These are phyloP conservation scores for Ophraella communa DNA, from an alignment of 2,888 invertebrate species.

Conservation along the genomic window DNA sequence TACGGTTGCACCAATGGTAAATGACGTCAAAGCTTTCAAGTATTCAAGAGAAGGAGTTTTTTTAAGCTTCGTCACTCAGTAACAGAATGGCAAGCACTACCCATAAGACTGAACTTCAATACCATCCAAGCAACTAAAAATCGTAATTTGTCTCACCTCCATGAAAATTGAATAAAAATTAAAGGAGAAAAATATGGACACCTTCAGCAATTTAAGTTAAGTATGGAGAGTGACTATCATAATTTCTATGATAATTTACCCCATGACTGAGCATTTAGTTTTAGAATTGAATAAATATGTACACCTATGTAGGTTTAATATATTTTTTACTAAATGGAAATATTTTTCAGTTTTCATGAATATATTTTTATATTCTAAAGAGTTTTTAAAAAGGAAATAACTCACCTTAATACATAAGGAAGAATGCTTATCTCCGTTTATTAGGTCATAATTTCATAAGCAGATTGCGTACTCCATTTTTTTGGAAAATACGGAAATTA, in stretches of 20 bases:
- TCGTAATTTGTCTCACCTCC: background rate
- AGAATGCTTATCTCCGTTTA: background rate
- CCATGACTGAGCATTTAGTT: background rate
- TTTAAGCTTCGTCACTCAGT: slow-evolving; percentile 5
- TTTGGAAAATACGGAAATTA: slow-evolving; percentile 9
- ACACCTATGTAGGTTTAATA: background rate
- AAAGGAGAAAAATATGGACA: slow-evolving; percentile 15
- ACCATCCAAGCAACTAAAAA: background rate
- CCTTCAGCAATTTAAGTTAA: slow-evolving; percentile 2
- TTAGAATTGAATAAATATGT: background rate
- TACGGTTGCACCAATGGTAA: slow-evolving; percentile 4
- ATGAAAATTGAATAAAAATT: background rate
- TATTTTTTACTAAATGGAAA: slow-evolving; percentile 1
- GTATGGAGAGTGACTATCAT: background rate
- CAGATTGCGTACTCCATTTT: slow-evolving; percentile 9
- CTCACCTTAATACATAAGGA: background rate
- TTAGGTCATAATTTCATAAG: background rate
- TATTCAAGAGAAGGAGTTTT: slow-evolving; percentile 7
- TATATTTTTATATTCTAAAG: background rate
- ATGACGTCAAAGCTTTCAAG: slow-evolving; percentile 14
- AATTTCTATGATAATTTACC: slow-evolving; percentile 1
- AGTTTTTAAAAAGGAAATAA: background rate
- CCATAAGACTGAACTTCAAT: background rate
- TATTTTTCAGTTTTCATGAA: background rate
- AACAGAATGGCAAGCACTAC: background rate